Evolutionary conservation across 2,888 invertebrate genomes (phyloP).

Genomic region (Lasioglossum zephyrum): DNA sequence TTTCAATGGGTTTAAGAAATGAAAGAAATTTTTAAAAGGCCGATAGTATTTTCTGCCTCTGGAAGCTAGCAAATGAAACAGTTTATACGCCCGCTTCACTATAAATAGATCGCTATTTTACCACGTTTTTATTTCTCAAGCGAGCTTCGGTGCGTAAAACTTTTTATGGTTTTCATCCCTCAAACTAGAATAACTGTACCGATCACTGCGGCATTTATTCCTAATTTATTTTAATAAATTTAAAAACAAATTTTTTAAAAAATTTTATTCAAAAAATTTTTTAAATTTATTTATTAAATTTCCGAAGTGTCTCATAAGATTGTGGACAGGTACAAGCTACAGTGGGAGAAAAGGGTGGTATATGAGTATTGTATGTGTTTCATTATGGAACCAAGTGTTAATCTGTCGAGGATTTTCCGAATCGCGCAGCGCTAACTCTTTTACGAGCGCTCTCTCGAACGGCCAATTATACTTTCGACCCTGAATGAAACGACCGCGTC

Average conservation of each 20-base stretch:
- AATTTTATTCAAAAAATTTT: too few species aligned
- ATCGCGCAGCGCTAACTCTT: slow-evolving; percentile 35
- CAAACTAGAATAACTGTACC: too few species aligned
- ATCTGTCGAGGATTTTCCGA: slow-evolving; percentile 43
- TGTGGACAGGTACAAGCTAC: not conserved
- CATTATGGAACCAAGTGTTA: slow-evolving; percentile 15
- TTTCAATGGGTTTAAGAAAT: not conserved
- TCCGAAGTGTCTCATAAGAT: not conserved
- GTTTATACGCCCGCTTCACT: not conserved
- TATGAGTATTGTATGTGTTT: not conserved
- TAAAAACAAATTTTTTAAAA: too few species aligned
- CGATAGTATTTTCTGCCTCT: not conserved
- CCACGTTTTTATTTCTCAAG: not conserved
- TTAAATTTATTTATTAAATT: not conserved
- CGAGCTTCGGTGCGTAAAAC: not conserved
- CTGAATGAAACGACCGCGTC: slow-evolving; percentile 60
- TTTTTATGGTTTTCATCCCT: not conserved
- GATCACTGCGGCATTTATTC: too few species aligned
- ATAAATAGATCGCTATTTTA: not conserved
- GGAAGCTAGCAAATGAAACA: not conserved
- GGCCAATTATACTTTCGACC: slow-evolving; percentile 65
- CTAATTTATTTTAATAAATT: too few species aligned
- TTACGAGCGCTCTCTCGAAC: slow-evolving; percentile 49
- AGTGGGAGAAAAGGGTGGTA: not conserved
- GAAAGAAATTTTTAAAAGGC: not conserved